Base-by-base conservation (phyloP, 2,113 vertebrate genomes). In the Struthio camelus region DNA sequence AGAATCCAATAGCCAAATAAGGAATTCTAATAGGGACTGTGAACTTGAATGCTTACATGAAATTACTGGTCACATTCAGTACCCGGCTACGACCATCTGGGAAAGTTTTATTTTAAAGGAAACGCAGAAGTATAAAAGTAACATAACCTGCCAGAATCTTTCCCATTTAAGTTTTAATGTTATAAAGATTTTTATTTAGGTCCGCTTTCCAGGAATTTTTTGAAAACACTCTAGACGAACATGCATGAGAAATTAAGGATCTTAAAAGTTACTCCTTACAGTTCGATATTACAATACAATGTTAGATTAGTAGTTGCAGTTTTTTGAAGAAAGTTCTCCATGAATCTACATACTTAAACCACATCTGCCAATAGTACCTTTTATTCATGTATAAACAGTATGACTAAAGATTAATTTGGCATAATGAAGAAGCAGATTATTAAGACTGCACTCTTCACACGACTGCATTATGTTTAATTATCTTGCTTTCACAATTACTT, bases 61-160 rank as follows among this genome's bases (percentile, higher is more conserved):
- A 98, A 98, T 97, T 96, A 87, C 71, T 87, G 89, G 90, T 89
- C 85, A 93, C 92, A 97, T 97, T 96, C 79, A 90, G 86, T 79
- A 88, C 59, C 65, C 93, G 93, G 84, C 84, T 91, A 23, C 94
- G 91, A 94, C 61, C 90, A 95, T 78, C 64, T 94, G 90, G 87
- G 93, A 82, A 80, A 85, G 80, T 71, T 96, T 96, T 87, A 85
- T 93, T 93, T 96, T 94, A 95, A 90, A 96, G 67, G 76, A 75
- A 83, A 89, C 11, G 72, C 34, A 64, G 5, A 78, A 79, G 18
- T 38, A 95, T 84, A 86, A 93, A 89, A 94, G 80, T 92, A 96
- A 84, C 38, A 70, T 69, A 94, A 96, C 89, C 46, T 95, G 89
- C 27, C 53, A 88, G 44, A 75, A 25, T 38, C 67, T 72, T 69